Base-by-base conservation (phyloP, 2,113 vertebrate genomes). In the Oxygymnocypris stewartii region DNA sequence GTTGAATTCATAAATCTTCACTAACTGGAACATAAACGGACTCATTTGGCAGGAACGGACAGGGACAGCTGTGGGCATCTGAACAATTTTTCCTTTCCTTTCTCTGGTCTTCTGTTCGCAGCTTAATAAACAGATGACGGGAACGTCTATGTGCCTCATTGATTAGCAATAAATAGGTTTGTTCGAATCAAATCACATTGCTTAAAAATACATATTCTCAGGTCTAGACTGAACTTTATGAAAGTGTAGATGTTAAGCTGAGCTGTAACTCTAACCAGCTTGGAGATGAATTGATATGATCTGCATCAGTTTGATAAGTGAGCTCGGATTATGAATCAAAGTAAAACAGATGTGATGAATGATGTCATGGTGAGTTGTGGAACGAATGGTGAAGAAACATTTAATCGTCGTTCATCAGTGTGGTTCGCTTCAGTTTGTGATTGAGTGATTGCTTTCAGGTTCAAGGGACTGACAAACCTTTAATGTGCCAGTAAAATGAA, bases 91-190 rank as follows among this genome's bases (percentile, higher is more conserved):
- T 51, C 7, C 16, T 37, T 82, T 35, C 65, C 31, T 37, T 79
- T 37, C 51, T 23, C 23, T 49, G 79, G 67, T 69, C 42, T 82
- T 67, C n/a, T 67, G 42, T 47, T 5, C 4, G 2, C 63, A 51
- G 25, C 18, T 82, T 37, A 82, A 67, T 49, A 51, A 82, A 71
- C 80, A 82, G 63, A 82, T 71, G 80, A 51, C 16, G 12, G 20
- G 25, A 82, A 51, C 6, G 3, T 82, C 63, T 82, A 28, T n/a
- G 71, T 20, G 63, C 25, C 16, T 82, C 63, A 51, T 14, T 71
- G 63, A 82, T 51, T 71, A 23, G 25, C 44, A 82, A 51, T 51
- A 82, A 71, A 35, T 25, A 82, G 44, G 12, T 71, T 51, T 82
- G 44, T 82, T 69, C 25, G 1, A 28, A 54, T 54, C 28, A 78